These are phyloP conservation scores for Excalfactoria chinensis DNA, from an alignment of 2,113 vertebrate species.

Conservation along the genomic window DNA sequence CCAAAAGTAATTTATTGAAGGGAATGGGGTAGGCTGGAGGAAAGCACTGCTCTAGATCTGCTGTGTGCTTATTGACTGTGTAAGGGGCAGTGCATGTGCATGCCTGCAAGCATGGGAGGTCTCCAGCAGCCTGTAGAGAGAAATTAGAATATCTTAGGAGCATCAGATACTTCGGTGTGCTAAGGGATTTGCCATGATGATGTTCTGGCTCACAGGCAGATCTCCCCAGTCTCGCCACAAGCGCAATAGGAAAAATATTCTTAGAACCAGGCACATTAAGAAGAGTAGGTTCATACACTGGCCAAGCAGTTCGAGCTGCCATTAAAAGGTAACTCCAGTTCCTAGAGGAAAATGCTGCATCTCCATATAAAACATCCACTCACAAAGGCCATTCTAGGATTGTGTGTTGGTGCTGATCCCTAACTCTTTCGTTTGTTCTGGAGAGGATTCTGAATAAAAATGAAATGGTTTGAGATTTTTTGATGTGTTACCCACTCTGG, in stretches of 20 bases:
- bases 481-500: neutral
- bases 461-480: fast-evolving
- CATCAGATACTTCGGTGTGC: neutral
- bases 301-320: neutral
- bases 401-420: neutral
- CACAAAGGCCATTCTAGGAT: neutral
- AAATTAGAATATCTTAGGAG: neutral
- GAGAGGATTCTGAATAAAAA: neutral
- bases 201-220: neutral
- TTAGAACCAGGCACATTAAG: fast-evolving
- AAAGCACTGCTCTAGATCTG: neutral
- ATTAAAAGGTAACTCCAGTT: neutral
- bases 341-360: neutral
- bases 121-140: neutral
- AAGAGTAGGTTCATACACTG: neutral
- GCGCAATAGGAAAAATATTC: fast-evolving
- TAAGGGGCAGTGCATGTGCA: neutral
- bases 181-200: neutral
- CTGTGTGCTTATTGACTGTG: neutral
- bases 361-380: neutral
- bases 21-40: neutral
- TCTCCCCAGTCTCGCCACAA: neutral
- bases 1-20: neutral
- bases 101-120: neutral
- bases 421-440: neutral